Evolutionary conservation across 2,888 invertebrate species (phyloP), one percentile per base, ranked within the genome.

Genomic region (Arenicola marina): DNA sequence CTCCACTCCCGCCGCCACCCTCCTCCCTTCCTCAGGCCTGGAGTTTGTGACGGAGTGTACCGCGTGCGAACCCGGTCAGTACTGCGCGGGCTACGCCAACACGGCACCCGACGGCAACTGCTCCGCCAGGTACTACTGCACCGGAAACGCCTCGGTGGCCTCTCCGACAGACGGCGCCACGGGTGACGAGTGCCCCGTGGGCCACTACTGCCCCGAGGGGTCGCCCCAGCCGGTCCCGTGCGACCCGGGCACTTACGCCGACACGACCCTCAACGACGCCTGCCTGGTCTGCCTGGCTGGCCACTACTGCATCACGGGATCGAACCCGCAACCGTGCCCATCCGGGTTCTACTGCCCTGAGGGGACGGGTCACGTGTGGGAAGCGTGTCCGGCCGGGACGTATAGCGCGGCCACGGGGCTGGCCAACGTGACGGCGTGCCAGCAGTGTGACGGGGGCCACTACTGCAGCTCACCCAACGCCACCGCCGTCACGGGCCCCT

Each of bases 291-390:
- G 81, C 62, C 73, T 75, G 1, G 66, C 78, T 31, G 80, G 80
- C 3, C 69, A 73, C 34, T 80, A 74, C 69, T 81, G 81, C 59
- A 70, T 69, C 11, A 70, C 73, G 38, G 78, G 78, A 11, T 59
- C 61, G 24, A 75, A 71, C 46, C 76, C 76, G 1, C 61, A 72
- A 45, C 62, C 68, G 15, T 81, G 81, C 59, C 78, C 78, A 3
- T 70, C 73, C 21, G 81, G 81, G 15, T 68, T 77, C 61, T 81
- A 81, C 62, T 81, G 81, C 65, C 80, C 78, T 1, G 66, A 67
- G 26, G 80, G 80, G 21, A 75, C 79, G 66, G 76, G 79, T 2
- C 74, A 76, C 54, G 74, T 78, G 0, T 76, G 70, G 51, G 77
- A 79, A 4, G 68, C 75, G 2, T 81, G 81, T 66, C 80, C 81